These are phyloP conservation scores for Synanthedon myopaeformis DNA, from an alignment of 2,888 invertebrate genomes.

Conservation along the genomic window DNA sequence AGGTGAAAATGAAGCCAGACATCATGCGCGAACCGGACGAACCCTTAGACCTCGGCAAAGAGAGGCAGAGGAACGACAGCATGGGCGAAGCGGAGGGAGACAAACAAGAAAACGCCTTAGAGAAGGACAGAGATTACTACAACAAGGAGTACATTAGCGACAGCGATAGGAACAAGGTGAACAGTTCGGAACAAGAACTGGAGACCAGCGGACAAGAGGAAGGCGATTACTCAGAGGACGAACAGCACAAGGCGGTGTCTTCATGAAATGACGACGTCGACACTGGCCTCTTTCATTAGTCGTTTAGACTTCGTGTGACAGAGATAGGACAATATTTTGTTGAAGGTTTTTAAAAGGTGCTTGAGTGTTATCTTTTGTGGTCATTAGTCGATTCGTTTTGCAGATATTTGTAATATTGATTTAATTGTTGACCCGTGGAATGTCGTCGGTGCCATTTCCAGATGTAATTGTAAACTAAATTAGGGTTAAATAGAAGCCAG, in stretches of 20 bases:
- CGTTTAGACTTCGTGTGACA: constrained; percentile 23
- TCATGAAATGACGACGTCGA: constrained; percentile 44
- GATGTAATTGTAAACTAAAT: constrained; percentile 42
- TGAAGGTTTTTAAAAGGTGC: constrained; percentile 58
- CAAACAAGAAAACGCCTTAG: constrained; percentile 67
- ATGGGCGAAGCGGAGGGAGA: constrained; percentile 50
- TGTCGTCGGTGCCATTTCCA: constrained; percentile 66
- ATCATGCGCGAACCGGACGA: constrained; percentile 67
- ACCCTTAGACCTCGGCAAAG: constrained; percentile 68
- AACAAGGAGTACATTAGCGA: constrained; percentile 36
- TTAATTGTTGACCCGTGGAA: constrained; percentile 67
- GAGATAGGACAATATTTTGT: constrained; percentile 46
- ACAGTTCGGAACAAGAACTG: constrained; percentile 34
- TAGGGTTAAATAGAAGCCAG: constrained; percentile 19
- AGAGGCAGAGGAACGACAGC: constrained; percentile 48
- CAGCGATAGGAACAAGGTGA: constrained; percentile 32
- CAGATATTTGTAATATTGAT: constrained; percentile 20
- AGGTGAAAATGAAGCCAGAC: constrained; percentile 66
- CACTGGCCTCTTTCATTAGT: constrained; percentile 25
- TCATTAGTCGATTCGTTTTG: constrained; percentile 47
- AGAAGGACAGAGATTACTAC: constrained; percentile 38
- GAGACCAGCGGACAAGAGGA: constrained; percentile 51
- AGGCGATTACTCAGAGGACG: constrained; percentile 63
- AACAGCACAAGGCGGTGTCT: constrained; percentile 39
- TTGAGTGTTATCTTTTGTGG: constrained; percentile 64